These are phyloP conservation scores for Chironex yamaguchii DNA, from an alignment of 30 jellyfish, hydroid and myxozoan genomes.

Conservation along the genomic window DNA sequence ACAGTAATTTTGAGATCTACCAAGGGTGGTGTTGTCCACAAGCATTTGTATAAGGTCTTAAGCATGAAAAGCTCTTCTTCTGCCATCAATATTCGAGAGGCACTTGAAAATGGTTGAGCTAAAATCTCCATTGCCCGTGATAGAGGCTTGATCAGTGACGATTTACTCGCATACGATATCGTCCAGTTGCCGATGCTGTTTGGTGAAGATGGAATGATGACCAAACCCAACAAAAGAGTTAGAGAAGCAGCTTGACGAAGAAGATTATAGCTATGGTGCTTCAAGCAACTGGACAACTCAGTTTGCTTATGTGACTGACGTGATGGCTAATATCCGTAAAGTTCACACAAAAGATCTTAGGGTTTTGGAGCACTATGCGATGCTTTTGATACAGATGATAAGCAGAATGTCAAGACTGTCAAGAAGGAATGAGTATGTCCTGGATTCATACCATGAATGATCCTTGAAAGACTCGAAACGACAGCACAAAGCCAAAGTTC, in stretches of 20 bases:
- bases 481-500: not conserved
- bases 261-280: not conserved
- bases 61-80: too few relatives aligned
- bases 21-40: too few relatives aligned
- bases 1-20: too few relatives aligned
- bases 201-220: constrained; percentile 4
- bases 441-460: not conserved
- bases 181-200: not conserved
- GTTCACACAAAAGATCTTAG: not conserved
- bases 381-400: not conserved
- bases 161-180: not conserved
- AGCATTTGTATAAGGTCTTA: too few relatives aligned
- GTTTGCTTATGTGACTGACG: constrained; percentile 8
- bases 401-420: not conserved
- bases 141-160: not conserved
- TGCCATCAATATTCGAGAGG: too few relatives aligned
- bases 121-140: not conserved
- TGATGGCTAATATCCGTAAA: constrained; percentile 6
- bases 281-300: constrained; percentile 1
- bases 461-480: not conserved
- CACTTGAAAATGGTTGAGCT: too few relatives aligned
- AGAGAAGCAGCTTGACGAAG: not conserved
- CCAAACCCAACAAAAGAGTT: not conserved
- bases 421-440: not conserved
- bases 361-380: not conserved